Percentiles rank a stretch among this genome's conserved stretches.
Evolutionary conservation across 2,888 invertebrate genomes (phyloP).

Genomic region (Leptinotarsa juncta): DNA sequence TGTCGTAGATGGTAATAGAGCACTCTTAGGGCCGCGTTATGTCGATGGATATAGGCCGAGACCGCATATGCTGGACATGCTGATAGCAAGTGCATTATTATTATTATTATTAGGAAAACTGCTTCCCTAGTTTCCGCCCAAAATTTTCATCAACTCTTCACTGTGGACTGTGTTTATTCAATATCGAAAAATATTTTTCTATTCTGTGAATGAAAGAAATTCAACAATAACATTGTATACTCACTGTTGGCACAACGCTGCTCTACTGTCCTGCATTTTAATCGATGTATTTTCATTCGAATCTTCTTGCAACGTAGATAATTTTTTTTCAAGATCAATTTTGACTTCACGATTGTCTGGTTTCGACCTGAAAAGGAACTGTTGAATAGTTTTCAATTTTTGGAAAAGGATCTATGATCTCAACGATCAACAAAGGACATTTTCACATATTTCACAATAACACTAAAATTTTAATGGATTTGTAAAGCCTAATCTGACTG

Average conservation of each 20-base stretch:
- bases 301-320: neutral
- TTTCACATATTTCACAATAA: neutral
- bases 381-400: neutral
- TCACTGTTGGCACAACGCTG: neutral
- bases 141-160: too few relatives aligned
- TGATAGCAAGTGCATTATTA: too few relatives aligned
- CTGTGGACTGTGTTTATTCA: too few relatives aligned
- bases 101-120: too few relatives aligned
- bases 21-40: too few relatives aligned
- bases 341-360: neutral
- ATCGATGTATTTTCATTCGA: neutral
- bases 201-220: neutral
- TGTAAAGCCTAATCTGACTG: neutral
- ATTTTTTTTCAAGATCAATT: neutral
- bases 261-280: neutral
- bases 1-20: too few relatives aligned
- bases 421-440: neutral
- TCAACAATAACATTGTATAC: neutral
- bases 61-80: too few relatives aligned
- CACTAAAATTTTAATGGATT: conserved; percentile 19
- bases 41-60: too few relatives aligned
- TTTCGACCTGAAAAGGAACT: neutral
- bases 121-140: too few relatives aligned
- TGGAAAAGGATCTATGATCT: neutral
- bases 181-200: too few relatives aligned